phyloP scores from a whole-genome alignment of 2,797 vertebrate genomes.

The Danio kyathit region DNA sequence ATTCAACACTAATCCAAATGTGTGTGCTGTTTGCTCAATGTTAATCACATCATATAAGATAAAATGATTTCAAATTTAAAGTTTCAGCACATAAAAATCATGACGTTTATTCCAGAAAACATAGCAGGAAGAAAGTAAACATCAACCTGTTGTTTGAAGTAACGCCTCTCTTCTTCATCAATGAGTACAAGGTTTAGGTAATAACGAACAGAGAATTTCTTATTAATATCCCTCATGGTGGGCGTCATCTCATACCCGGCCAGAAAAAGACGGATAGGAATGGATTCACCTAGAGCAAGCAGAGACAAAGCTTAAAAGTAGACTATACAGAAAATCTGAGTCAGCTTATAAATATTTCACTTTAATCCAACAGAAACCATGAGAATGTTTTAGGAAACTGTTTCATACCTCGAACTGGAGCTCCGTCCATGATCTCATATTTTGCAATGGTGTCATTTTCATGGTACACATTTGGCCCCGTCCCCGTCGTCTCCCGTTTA shows the following conservation, averaged over 20 bases:
- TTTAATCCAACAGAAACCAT: not conserved
- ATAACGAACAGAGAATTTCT: constrained; percentile 99
- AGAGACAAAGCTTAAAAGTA: not conserved
- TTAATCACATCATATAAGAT: too few relatives aligned
- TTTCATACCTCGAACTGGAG: constrained; percentile 91
- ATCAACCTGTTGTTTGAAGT: constrained; percentile 97
- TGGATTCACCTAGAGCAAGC: constrained; percentile 89
- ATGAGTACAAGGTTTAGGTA: constrained; percentile 99
- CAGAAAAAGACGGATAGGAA: constrained; percentile 96
- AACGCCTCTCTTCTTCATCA: constrained; percentile 96
- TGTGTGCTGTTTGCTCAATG: too few relatives aligned
- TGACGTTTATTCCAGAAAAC: not conserved
- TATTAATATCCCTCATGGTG: constrained; percentile 99
- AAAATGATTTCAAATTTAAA: too few relatives aligned
- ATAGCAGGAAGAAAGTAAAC: not conserved
- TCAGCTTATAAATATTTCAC: not conserved
- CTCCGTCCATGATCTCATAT: constrained; percentile 99
- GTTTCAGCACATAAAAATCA: too few relatives aligned
- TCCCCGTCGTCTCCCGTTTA: constrained; percentile 97
- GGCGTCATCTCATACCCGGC: constrained; percentile 98
- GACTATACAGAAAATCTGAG: not conserved
- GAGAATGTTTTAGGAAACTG: not conserved
- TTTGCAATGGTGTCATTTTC: constrained; percentile 99
- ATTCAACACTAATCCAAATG: too few relatives aligned
- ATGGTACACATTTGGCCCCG: constrained; percentile 95